phyloP scores from a whole-genome alignment of 2,113 vertebrate genomes.

The Saguinus midas region DNA sequence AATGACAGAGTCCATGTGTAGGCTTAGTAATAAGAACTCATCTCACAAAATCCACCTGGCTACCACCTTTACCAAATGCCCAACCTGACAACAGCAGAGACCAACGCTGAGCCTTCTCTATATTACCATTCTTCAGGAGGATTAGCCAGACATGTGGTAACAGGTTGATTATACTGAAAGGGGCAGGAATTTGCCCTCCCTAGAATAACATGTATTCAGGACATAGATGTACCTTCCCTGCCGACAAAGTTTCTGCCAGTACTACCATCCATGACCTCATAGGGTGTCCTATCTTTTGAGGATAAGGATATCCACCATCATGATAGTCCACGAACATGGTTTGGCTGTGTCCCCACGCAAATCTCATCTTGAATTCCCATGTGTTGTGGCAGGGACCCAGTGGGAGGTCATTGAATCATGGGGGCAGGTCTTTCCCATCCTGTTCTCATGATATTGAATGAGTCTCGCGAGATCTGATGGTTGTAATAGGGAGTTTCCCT shows the following conservation, averaged over 20 bases:
- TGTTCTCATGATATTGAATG: too few relatives aligned
- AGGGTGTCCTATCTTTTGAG: too few relatives aligned
- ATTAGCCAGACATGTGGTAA: not conserved
- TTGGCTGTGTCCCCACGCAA: too few relatives aligned
- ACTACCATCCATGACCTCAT: not conserved
- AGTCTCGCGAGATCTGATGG: too few relatives aligned
- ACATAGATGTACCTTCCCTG: not conserved
- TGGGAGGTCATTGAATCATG: too few relatives aligned
- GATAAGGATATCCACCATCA: too few relatives aligned
- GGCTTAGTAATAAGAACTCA: not conserved
- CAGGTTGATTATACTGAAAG: not conserved
- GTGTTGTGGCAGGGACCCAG: too few relatives aligned
- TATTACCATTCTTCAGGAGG: accelerated
- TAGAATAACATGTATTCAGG: not conserved
- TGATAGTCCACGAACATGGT: not conserved
- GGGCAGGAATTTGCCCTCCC: not conserved
- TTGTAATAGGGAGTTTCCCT: too few relatives aligned
- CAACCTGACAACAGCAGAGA: not conserved
- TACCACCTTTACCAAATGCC: not conserved
- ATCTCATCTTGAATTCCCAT: too few relatives aligned
- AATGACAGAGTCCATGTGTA: not conserved
- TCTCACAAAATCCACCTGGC: not conserved
- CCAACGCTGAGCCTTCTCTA: accelerated
- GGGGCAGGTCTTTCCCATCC: too few relatives aligned
- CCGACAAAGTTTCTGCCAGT: not conserved